phyloP scores from a whole-genome alignment of 2,797 vertebrate species.

The Pangasius mekongensis region DNA sequence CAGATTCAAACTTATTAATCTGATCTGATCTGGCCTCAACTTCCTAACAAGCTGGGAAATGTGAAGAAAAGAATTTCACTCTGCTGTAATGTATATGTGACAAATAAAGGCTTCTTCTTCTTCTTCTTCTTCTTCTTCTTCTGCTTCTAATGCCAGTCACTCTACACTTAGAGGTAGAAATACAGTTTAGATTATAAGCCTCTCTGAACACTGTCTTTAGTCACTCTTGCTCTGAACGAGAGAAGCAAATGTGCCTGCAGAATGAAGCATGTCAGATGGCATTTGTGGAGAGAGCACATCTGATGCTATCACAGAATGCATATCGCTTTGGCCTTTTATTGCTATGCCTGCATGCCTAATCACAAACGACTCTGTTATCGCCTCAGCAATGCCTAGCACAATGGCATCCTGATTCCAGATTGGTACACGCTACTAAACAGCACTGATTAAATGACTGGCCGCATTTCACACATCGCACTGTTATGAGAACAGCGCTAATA shows the following conservation, averaged over 20 bases:
- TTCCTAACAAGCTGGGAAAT: background rate
- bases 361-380: constrained; percentile 43
- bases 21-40: background rate
- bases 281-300: constrained; percentile 55
- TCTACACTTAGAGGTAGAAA: background rate
- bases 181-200: background rate
- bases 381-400: constrained; percentile 44
- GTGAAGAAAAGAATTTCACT: background rate
- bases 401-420: constrained; percentile 38
- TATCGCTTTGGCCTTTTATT: constrained; percentile 53
- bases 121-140: background rate
- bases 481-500: constrained; percentile 51
- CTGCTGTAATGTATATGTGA: background rate
- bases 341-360: constrained; percentile 34
- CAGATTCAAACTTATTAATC: background rate
- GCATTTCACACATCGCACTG: constrained; percentile 41
- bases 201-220: background rate
- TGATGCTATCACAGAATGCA: constrained; percentile 53
- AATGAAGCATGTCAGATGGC: constrained; percentile 54
- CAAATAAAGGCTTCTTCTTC: background rate
- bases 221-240: constrained; percentile 18
- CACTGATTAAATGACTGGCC: constrained; percentile 49
- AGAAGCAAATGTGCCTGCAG: constrained; percentile 42
- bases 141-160: background rate
- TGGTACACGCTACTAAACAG: constrained; percentile 33